Evolutionary conservation across 2,797 vertebrate genomes (phyloP).

Genomic region (Ara ararauna): DNA sequence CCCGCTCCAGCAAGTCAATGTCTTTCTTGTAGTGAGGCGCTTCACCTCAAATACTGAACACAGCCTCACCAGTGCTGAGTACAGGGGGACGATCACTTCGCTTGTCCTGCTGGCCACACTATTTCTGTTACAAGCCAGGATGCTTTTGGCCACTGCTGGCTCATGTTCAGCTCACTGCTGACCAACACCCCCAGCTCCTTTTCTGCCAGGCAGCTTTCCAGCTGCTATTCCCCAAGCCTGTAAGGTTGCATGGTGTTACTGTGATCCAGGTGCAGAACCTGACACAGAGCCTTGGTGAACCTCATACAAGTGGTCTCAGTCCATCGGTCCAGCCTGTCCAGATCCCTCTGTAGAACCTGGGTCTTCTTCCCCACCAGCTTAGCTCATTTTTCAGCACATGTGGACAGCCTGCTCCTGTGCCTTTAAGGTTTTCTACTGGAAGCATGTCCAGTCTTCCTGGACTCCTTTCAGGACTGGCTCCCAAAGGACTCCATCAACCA

Average conservation of each 20-base stretch:
- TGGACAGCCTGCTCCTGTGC: neutral
- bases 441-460: neutral
- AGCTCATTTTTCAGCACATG: neutral
- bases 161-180: neutral
- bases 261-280: neutral
- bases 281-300: neutral
- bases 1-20: rapidly evolving
- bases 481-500: neutral
- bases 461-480: neutral
- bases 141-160: neutral
- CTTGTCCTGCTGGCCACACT: neutral
- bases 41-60: neutral
- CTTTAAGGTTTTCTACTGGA: neutral
- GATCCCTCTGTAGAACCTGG: neutral
- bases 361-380: neutral
- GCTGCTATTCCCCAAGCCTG: neutral
- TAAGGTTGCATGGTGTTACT: neutral
- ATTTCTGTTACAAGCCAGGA: neutral
- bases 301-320: neutral
- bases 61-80: neutral
- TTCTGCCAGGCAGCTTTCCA: neutral
- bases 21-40: neutral
- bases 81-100: neutral
- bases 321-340: neutral
- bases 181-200: neutral